A percentile compares a stretch with the other conserved stretches of the same genome.
Evolutionary conservation across 2,888 invertebrate species (phyloP).

Genomic region (Aplocera efformata): DNA sequence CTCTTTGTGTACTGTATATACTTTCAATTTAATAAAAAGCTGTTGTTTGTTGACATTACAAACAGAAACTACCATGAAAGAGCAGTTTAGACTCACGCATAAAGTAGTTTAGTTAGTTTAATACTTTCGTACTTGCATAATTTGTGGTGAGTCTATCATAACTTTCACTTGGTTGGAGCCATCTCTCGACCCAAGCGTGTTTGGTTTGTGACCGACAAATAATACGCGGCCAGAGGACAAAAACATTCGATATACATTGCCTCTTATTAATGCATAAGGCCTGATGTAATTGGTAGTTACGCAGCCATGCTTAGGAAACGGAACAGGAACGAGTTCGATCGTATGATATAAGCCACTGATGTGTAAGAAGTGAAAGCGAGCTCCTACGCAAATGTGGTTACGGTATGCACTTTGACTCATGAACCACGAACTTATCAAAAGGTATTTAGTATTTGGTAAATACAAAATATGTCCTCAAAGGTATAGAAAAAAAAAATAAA

Average conservation of each 20-base stretch:
- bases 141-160: constrained; percentile 17
- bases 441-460: too few species aligned
- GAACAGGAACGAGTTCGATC: constrained; percentile 27
- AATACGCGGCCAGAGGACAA: constrained; percentile 16
- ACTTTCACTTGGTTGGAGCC: constrained; percentile 49
- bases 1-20: too few species aligned
- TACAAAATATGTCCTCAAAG: too few species aligned
- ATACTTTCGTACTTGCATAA: background rate
- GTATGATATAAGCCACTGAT: constrained; percentile 31
- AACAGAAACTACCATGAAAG: too few species aligned
- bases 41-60: too few species aligned
- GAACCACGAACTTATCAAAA: too few species aligned
- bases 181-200: constrained; percentile 47
- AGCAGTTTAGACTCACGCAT: too few species aligned
- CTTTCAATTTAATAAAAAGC: too few species aligned
- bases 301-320: constrained; percentile 27
- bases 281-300: constrained; percentile 18
- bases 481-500: too few species aligned
- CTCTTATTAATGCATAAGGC: constrained; percentile 15
- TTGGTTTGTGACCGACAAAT: constrained; percentile 20
- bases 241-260: constrained; percentile 22
- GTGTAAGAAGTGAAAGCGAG: constrained; percentile 34
- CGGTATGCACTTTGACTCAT: constrained; percentile 30
- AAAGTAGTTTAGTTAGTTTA: too few species aligned
- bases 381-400: constrained; percentile 23